phyloP scores from a whole-genome alignment of 2,113 vertebrate genomes.

The Thalassarche chlororhynchos region DNA sequence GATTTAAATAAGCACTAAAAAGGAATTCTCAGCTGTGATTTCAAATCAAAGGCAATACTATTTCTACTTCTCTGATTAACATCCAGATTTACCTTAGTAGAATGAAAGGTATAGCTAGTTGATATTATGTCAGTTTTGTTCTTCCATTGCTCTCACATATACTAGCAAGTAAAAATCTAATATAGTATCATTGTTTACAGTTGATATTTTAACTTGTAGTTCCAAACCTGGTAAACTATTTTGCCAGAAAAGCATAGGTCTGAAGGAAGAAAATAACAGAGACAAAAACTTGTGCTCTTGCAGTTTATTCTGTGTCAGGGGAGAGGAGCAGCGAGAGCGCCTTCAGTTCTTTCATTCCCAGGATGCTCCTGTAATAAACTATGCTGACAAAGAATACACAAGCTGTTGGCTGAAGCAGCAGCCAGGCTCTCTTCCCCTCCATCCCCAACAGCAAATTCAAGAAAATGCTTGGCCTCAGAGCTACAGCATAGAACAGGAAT shows the following conservation, averaged over 20 bases:
- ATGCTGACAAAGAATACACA: not conserved
- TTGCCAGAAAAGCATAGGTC: not conserved
- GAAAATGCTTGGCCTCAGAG: not conserved
- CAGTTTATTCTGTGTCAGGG: not conserved
- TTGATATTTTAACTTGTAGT: not conserved
- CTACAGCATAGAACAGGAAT: not conserved
- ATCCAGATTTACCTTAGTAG: not conserved
- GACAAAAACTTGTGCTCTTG: not conserved
- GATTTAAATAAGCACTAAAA: not conserved
- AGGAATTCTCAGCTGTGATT: not conserved
- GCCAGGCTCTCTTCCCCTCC: not conserved
- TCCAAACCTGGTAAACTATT: not conserved
- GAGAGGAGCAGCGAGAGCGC: rapidly evolving
- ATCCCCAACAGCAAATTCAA: not conserved
- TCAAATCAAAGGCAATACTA: not conserved
- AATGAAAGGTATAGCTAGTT: not conserved
- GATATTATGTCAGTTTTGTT: not conserved
- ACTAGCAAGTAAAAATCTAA: not conserved
- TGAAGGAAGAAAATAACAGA: not conserved
- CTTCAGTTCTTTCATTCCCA: not conserved
- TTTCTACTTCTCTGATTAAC: not conserved
- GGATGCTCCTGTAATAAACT: not conserved
- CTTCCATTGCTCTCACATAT: not conserved
- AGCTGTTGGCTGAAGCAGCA: not conserved
- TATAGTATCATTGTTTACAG: not conserved